Percentiles rank a stretch among this genome's conserved stretches.
phyloP scores from a whole-genome alignment of 1,140 invertebrate species.

The Temnothorax nylanderi region DNA sequence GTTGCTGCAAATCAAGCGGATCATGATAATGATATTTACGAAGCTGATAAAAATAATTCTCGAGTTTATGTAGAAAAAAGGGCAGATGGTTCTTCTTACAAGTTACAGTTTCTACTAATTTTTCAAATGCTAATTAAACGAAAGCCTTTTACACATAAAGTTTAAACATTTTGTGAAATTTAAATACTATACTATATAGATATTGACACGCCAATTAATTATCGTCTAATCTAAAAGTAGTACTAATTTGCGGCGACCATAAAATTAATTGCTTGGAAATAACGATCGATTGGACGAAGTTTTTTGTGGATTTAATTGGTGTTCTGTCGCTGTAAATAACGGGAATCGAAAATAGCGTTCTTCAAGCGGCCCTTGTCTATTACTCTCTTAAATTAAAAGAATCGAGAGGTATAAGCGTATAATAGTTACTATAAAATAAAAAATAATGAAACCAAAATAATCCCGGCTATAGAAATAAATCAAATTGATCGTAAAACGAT shows the following conservation, averaged over 20 bases:
- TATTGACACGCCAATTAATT: slow-evolving; percentile 2
- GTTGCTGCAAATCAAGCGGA: background rate
- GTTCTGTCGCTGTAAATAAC: slow-evolving; percentile 36
- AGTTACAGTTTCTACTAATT: background rate
- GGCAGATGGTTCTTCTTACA: background rate
- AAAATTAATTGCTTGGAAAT: slow-evolving; percentile 64
- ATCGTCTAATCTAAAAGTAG: background rate
- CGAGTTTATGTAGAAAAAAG: background rate
- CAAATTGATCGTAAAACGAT: background rate
- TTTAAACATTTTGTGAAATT: background rate
- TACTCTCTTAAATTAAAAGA: slow-evolving; percentile 16
- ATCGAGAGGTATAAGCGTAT: background rate
- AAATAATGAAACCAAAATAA: background rate
- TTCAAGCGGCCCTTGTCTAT: background rate
- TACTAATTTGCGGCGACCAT: slow-evolving; percentile 42
- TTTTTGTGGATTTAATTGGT: slow-evolving; percentile 59
- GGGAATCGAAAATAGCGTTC: slow-evolving; percentile 19
- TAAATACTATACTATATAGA: background rate
- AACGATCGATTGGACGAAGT: slow-evolving; percentile 53
- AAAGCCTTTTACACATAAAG: background rate
- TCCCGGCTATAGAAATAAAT: background rate
- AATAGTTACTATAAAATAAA: background rate
- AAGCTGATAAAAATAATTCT: background rate
- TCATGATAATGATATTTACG: background rate
- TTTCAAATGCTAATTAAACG: background rate